These are phyloP conservation scores for Prunella himalayana DNA, from an alignment of 2,113 vertebrate species.

Conservation along the genomic window DNA sequence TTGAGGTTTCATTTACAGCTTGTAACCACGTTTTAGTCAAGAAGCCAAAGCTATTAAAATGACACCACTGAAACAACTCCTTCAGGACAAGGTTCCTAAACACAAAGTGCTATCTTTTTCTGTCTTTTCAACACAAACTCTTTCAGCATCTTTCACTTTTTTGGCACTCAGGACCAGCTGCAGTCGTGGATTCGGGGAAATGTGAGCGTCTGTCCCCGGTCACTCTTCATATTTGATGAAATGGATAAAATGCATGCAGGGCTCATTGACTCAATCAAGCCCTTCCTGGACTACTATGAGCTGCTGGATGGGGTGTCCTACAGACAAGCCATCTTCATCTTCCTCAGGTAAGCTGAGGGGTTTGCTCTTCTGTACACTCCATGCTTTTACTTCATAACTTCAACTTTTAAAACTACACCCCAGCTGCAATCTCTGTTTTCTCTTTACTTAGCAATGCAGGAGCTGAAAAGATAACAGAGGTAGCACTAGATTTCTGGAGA, in stretches of 20 bases:
- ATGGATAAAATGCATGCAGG: slow-evolving; percentile 96
- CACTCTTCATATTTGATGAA: slow-evolving; percentile 95
- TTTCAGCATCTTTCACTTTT: neutral
- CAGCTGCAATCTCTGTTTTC: neutral
- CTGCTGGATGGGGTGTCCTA: slow-evolving; percentile 88
- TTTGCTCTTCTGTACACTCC: neutral
- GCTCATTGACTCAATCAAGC: slow-evolving; percentile 92
- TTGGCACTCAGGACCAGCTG: slow-evolving; percentile 77
- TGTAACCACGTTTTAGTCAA: neutral
- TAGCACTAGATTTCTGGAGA: slow-evolving; percentile 87
- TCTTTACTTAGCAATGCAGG: slow-evolving; percentile 83
- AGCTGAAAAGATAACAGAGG: slow-evolving; percentile 83
- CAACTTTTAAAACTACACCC: neutral
- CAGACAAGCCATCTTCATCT: slow-evolving; percentile 91
- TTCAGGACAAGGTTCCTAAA: neutral
- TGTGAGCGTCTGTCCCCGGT: slow-evolving; percentile 80
- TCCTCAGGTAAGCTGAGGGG: slow-evolving; percentile 83
- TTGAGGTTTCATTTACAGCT: neutral
- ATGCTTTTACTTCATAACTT: neutral
- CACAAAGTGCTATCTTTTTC: neutral
- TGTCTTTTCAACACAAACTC: neutral
- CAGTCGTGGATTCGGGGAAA: slow-evolving; percentile 92
- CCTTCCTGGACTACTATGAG: slow-evolving; percentile 91
- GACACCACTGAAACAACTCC: neutral
- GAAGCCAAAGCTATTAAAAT: neutral